phyloP scores from a whole-genome alignment of 2,888 invertebrate species.

The Mesorhabditis sp. region DNA sequence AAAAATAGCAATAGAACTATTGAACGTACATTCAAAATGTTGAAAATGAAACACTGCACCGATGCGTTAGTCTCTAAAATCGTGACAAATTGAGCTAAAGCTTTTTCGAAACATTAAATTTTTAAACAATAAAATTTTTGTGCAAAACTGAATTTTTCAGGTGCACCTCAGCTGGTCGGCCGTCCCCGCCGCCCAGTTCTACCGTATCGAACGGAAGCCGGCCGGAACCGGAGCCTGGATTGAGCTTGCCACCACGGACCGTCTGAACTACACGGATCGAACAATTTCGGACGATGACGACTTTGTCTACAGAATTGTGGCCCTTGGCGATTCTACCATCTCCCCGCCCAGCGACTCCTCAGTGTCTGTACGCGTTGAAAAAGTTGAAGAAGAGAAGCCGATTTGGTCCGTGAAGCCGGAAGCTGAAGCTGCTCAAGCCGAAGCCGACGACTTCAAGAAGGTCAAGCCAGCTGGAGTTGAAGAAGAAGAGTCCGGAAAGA shows the following conservation, averaged over 20 bases:
- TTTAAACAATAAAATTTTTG: no score
- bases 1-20: no score
- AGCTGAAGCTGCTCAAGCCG: background rate
- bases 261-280: conserved; percentile 42
- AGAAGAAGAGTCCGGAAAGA: conserved; percentile 1
- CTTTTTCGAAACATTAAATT: no score
- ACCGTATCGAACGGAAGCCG: conserved; percentile 21
- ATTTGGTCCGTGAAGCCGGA: conserved; percentile 9
- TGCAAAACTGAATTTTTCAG: no score
- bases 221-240: conserved; percentile 43
- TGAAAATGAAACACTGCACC: no score
- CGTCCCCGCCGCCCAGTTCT: background rate
- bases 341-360: conserved; percentile 29
- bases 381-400: conserved; percentile 8
- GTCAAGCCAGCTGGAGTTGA: background rate
- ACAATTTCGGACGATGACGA: conserved; percentile 41
- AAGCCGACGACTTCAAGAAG: background rate
- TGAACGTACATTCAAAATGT: no score
- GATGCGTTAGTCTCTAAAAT: no score
- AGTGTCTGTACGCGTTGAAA: conserved; percentile 20
- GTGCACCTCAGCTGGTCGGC: background rate
- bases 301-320: conserved; percentile 43
- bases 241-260: conserved; percentile 47
- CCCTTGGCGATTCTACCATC: conserved; percentile 29
- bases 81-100: no score